phyloP scores from a whole-genome alignment of 2,113 vertebrate genomes.

The Struthidea cinerea region DNA sequence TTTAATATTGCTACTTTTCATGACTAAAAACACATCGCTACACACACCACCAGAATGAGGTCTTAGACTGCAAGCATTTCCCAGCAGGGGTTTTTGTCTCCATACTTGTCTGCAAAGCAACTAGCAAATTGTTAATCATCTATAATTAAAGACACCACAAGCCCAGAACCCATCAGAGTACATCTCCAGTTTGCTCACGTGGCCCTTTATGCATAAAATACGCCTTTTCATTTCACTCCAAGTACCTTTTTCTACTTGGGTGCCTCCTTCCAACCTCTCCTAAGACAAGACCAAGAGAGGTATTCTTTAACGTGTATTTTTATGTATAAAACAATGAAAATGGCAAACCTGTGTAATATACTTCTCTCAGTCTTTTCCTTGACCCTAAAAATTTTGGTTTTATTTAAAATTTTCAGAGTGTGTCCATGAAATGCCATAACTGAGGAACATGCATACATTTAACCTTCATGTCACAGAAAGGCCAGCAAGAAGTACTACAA shows the following conservation, averaged over 20 bases:
- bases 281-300: not conserved
- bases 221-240: not conserved
- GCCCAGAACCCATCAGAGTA: not conserved
- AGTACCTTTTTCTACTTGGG: not conserved
- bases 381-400: not conserved
- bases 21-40: not conserved
- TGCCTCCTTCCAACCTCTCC: not conserved
- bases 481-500: not conserved
- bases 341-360: not conserved
- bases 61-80: not conserved
- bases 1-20: not conserved
- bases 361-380: not conserved
- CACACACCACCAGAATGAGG: not conserved
- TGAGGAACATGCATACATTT: not conserved
- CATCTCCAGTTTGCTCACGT: not conserved
- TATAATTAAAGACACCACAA: conserved; percentile 31
- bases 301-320: not conserved
- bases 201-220: conserved; percentile 8
- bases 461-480: not conserved
- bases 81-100: not conserved
- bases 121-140: conserved; percentile 18
- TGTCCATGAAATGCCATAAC: not conserved
- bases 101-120: not conserved
- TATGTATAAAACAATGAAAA: not conserved
- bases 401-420: not conserved